Base-by-base conservation (phyloP, 2,888 invertebrate species). In the Ellobium chinense region DNA sequence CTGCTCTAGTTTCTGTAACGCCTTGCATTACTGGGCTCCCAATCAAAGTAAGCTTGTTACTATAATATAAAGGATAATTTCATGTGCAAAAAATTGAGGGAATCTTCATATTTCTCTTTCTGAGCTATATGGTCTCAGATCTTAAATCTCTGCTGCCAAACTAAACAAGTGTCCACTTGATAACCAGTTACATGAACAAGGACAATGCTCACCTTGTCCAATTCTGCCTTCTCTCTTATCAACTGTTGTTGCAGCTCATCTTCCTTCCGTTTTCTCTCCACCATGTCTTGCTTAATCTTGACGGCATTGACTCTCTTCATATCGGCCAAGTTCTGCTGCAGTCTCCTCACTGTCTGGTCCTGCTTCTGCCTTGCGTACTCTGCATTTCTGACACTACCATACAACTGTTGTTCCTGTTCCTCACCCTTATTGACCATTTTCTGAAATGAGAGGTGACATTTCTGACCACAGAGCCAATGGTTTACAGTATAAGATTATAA, bases 71-170 rank as follows among this genome's bases (percentile, higher is more conserved):
- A n/a, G n/a, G n/a, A n/a, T n/a, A n/a, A n/a, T n/a, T n/a, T n/a
- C n/a, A n/a, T n/a, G n/a, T 90, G 89, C 87, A 92, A 92, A 84
- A 92, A 91, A 80, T 90, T 91, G 65, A 92, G 88, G 2, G 88
- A 88, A 83, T 92, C 92, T 81, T 92, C 91, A 81, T 92, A 91
- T 83, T 92, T 89, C 69, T 86, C 81, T 69, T 88, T 83, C 58
- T 87, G 84, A 70, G 89, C 87, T 58, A 92, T 91, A 31, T 78
- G 85, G 54, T 85, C 83, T 24, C 91, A 82, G 77, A 84, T 87
- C 78, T 88, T 86, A 82, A 89, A 89, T 56, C 90, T 87, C 1
- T 86, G 87, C 66, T 88, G 87, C 85, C 88, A 89, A 7, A 88
- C 85, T n/a, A n/a, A n/a, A n/a, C n/a, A n/a, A n/a, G n/a, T n/a